Conservation (phyloP, 1,140 invertebrate species). For the Drosophila lacertosa region DNA sequence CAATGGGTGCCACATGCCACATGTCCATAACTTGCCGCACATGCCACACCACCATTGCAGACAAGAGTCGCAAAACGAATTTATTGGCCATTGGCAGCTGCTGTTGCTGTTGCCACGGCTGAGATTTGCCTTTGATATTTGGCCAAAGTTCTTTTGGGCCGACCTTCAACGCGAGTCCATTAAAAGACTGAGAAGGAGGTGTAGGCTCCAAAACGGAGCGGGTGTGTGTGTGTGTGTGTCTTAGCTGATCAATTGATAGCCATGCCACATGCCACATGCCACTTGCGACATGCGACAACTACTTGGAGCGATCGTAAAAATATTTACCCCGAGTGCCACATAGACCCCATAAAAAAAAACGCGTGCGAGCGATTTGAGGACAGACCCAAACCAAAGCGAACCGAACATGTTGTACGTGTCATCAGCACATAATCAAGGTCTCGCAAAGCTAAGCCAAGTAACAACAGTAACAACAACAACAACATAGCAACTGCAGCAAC, state of each 20-base stretch:
- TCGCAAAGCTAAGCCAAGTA: conserved; percentile 14
- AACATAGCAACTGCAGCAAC: conserved; percentile 2
- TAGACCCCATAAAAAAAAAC: conserved; percentile 12
- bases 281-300: conserved; percentile 17
- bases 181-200: conserved; percentile 9
- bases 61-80: conserved; percentile 22
- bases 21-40: conserved; percentile 33
- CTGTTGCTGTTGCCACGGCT: conserved; percentile 11
- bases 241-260: conserved; percentile 33
- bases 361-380: conserved; percentile 22
- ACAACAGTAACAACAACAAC: conserved; percentile 23
- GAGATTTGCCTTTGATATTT: conserved; percentile 18
- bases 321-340: conserved; percentile 3
- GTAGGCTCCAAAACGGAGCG: neutral
- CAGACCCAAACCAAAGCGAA: too few species aligned
- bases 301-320: conserved; percentile 15
- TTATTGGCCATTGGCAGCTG: conserved; percentile 42
- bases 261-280: conserved; percentile 30
- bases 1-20: conserved; percentile 25
- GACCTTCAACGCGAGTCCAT: conserved; percentile 17
- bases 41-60: conserved; percentile 4
- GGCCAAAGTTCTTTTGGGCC: conserved; percentile 20
- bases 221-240: neutral
- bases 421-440: conserved; percentile 45
- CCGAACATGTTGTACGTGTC: conserved; percentile 35